Percentiles rank a stretch among this genome's conserved stretches.
Evolutionary conservation across 2,113 vertebrate species (phyloP).

Genomic region (Hucho hucho): DNA sequence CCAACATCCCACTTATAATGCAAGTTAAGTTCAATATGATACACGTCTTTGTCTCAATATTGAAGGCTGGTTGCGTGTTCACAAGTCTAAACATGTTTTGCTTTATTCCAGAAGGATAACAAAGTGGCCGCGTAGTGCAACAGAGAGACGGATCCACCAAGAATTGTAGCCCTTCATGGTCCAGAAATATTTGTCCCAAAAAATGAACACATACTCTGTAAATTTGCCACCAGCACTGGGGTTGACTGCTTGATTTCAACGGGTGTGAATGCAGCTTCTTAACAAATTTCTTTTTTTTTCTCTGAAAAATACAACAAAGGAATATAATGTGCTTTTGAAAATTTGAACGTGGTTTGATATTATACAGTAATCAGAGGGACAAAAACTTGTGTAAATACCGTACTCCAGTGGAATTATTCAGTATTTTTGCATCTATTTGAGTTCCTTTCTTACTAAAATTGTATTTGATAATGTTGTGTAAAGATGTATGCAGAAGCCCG

Average conservation of each 20-base stretch:
- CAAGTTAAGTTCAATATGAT: too few species aligned
- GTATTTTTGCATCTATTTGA: constrained; percentile 86
- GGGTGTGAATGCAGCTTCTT: constrained; percentile 73
- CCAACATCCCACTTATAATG: not conserved
- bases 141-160: constrained; percentile 63
- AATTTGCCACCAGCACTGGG: constrained; percentile 88
- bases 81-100: not conserved
- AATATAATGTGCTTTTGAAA: constrained; percentile 65
- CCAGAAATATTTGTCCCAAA: constrained; percentile 69
- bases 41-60: not conserved
- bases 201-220: constrained; percentile 83
- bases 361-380: constrained; percentile 70
- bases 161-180: constrained; percentile 75
- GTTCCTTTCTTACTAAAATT: constrained; percentile 82
- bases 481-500: constrained; percentile 79
- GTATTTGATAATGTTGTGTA: constrained; percentile 82
- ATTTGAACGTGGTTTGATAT: constrained; percentile 77
- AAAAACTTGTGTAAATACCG: constrained; percentile 78
- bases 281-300: constrained; percentile 35
- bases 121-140: constrained; percentile 91
- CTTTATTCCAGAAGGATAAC: constrained; percentile 88
- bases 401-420: constrained; percentile 80
- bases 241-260: constrained; percentile 76
- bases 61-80: not conserved
- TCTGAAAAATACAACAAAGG: constrained; percentile 39